Evolutionary conservation across 2,113 vertebrate genomes (phyloP), one percentile per base, ranked within the genome.

Genomic region (Mellivora capensis): DNA sequence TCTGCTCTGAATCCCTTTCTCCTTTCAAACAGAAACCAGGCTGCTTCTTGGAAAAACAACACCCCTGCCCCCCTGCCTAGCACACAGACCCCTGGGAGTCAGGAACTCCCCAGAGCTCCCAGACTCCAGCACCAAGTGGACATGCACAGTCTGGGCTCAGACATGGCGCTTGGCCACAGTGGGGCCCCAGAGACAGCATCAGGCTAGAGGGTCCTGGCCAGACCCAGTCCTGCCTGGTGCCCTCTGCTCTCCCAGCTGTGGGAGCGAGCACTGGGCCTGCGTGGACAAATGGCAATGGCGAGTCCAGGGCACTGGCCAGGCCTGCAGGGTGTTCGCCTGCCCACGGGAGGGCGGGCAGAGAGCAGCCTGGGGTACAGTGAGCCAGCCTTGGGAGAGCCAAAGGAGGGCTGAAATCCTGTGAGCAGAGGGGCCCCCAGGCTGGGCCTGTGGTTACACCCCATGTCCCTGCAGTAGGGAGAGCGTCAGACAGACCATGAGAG

Each of bases 1-100:
- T 69, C 34, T 4, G 49, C n/a, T 57, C 15, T 47, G 49, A 49
- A 47, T 49, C 29, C 47, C 15, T 64, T 80, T 79, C 44, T 93
- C n/a, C n/a, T 76, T 96, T 96, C n/a, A 62, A 87, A 27, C 21
- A 34, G 69, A 94, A 96, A 80, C 49, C 88, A 71, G 84, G 42
- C 77, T 20, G 27, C 64, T 83, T 89, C 87, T 47, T 52, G 87
- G 85, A 62, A 96, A 96, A 87, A 52, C 67, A 7, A 3, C 13
- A 23, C 25, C 67, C 72, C 9, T 13, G 10, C 7, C 0, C 29
- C 25, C 42, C 27, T 23, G 69, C 62, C 85, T 59, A 12, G n/a
- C 37, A 13, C 62, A 17, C 11, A 31, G 71, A 52, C 8, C 47
- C 47, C 34, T 52, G 57, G 54, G 76, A 74, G 49, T 39, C 27